Evolutionary conservation across 2,113 vertebrate genomes (phyloP).

Genomic region (Falco punctatus): DNA sequence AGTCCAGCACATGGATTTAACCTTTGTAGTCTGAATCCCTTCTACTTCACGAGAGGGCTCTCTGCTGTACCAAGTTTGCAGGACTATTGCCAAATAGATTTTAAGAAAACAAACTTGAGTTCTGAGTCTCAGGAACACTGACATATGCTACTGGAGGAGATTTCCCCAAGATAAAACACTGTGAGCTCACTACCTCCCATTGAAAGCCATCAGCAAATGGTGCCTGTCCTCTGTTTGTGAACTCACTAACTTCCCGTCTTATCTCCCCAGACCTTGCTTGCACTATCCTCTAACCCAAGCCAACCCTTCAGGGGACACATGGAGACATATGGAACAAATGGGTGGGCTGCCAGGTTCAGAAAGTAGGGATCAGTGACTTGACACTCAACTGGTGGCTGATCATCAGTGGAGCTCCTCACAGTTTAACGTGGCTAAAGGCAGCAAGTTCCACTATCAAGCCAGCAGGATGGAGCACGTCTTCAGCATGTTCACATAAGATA

Average conservation of each 20-base stretch:
- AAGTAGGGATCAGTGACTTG: no score
- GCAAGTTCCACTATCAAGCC: no score
- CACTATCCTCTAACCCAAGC: neutral
- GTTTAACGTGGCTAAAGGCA: neutral
- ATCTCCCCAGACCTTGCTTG: neutral
- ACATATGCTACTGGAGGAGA: neutral
- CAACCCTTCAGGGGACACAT: neutral
- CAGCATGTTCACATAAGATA: neutral
- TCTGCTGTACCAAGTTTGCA: neutral
- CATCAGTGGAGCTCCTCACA: neutral
- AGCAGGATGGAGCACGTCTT: neutral
- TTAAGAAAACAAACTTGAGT: neutral
- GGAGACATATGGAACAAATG: fast-evolving
- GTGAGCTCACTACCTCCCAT: neutral
- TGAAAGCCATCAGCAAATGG: neutral
- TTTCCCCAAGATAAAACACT: neutral
- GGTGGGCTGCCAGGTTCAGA: neutral
- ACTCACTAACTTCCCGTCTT: neutral
- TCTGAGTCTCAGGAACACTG: neutral
- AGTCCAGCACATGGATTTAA: neutral
- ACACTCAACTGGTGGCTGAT: neutral
- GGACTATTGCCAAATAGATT: neutral
- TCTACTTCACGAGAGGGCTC: neutral
- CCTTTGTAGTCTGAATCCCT: neutral
- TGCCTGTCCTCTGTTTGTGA: neutral